Conservation (phyloP, 2,113 vertebrate genomes). For the Aphyosemion australe region DNA sequence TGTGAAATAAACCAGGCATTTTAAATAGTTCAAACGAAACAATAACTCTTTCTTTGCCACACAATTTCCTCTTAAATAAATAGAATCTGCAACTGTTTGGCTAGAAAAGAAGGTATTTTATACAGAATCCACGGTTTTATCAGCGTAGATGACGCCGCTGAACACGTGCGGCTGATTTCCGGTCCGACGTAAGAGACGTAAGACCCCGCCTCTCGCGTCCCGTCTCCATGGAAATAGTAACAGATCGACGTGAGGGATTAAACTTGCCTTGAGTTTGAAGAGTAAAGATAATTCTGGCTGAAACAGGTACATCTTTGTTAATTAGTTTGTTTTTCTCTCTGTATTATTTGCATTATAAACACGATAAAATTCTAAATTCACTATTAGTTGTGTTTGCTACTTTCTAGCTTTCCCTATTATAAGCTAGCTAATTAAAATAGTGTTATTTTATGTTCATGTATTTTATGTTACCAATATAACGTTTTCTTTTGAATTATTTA, state of each 20-base stretch:
- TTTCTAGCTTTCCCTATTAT: not conserved
- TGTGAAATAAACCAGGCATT: too few relatives aligned
- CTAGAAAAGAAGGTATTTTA: too few relatives aligned
- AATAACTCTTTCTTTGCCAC: too few relatives aligned
- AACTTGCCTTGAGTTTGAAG: not conserved
- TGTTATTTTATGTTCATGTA: too few relatives aligned
- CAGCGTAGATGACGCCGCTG: too few relatives aligned
- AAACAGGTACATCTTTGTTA: conserved; percentile 21
- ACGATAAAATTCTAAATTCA: not conserved
- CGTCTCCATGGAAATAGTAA: conserved; percentile 68
- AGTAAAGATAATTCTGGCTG: not conserved
- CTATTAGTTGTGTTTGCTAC: not conserved
- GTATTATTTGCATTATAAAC: not conserved
- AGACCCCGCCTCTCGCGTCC: conserved; percentile 7
- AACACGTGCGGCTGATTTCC: not conserved
- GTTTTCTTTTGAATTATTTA: too few relatives aligned
- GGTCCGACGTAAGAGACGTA: not conserved
- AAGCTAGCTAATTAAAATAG: too few relatives aligned
- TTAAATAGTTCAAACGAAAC: too few relatives aligned
- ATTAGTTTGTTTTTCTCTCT: too few relatives aligned
- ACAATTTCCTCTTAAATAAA: too few relatives aligned
- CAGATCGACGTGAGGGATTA: conserved; percentile 32
- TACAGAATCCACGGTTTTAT: not conserved
- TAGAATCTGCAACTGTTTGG: too few relatives aligned
- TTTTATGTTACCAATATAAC: too few relatives aligned